These are phyloP conservation scores for Agonopterix arenella DNA, from an alignment of 2,888 invertebrate genomes.

Conservation along the genomic window DNA sequence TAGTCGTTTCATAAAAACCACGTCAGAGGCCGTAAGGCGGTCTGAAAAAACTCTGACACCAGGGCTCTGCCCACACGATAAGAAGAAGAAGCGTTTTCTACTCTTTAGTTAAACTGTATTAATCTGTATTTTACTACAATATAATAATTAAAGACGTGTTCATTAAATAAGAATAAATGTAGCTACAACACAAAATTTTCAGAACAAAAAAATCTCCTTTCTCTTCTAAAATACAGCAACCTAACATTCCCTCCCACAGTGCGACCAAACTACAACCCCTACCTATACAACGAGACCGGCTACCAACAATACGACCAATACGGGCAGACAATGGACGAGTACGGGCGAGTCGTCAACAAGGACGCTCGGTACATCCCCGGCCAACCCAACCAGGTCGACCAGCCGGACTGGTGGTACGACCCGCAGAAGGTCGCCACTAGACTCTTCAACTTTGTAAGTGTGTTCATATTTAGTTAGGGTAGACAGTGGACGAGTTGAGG, in stretches of 20 bases:
- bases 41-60: too few species aligned
- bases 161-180: too few species aligned
- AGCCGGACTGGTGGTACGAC: constrained; percentile 73
- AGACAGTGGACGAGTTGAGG: constrained; percentile 17
- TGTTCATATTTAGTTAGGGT: too few species aligned
- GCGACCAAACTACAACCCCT: constrained; percentile 63
- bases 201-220: too few species aligned
- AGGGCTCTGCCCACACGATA: too few species aligned
- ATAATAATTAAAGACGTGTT: too few species aligned
- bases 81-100: too few species aligned
- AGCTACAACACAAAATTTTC: too few species aligned
- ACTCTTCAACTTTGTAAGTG: constrained; percentile 84
- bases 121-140: too few species aligned
- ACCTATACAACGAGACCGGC: constrained; percentile 54
- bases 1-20: too few species aligned
- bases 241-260: constrained; percentile 29
- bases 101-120: too few species aligned
- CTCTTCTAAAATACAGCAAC: neutral
- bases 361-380: constrained; percentile 39
- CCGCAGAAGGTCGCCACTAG: constrained; percentile 79
- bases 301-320: constrained; percentile 20
- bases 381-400: constrained; percentile 70
- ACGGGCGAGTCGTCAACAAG: constrained; percentile 20
- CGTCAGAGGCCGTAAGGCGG: too few species aligned
- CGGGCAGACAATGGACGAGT: constrained; percentile 35